A percentile compares a stretch with the other conserved stretches of the same genome.
phyloP scores from a whole-genome alignment of 2,888 invertebrate genomes.

The Athripsodes cinereus region DNA sequence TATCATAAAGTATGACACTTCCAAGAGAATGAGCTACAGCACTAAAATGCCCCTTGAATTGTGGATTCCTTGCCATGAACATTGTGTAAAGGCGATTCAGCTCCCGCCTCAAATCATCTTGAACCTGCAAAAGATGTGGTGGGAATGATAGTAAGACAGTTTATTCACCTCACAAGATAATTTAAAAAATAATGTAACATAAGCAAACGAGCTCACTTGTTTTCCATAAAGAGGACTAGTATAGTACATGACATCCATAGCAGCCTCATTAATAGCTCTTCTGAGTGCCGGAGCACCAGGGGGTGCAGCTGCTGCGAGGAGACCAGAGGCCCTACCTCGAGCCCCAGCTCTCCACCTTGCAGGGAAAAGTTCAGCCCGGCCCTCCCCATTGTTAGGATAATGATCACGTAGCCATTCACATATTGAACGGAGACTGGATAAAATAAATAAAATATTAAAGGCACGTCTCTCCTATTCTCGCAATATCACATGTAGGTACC shows the following conservation, averaged over 20 bases:
- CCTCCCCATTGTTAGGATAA: slow-evolving; percentile 15
- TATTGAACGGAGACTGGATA: slow-evolving; percentile 17
- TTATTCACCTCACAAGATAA: neutral
- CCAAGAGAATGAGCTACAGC: slow-evolving; percentile 65
- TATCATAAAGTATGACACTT: slow-evolving; percentile 63
- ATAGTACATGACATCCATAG: slow-evolving; percentile 70
- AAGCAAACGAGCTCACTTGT: slow-evolving; percentile 47
- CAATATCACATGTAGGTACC: too few relatives aligned
- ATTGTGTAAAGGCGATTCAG: slow-evolving; percentile 57
- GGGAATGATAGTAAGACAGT: too few relatives aligned
- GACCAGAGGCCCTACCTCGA: slow-evolving; percentile 37
- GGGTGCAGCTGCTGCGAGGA: slow-evolving; percentile 61
- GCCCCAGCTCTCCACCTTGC: slow-evolving; percentile 25
- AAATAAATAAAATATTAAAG: too few relatives aligned
- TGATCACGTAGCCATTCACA: slow-evolving; percentile 25
- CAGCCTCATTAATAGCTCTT: slow-evolving; percentile 58
- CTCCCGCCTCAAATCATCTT: slow-evolving; percentile 55
- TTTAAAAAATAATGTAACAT: too few relatives aligned
- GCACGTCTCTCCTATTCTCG: too few relatives aligned
- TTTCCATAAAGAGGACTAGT: slow-evolving; percentile 63
- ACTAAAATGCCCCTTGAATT: slow-evolving; percentile 60
- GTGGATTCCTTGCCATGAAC: slow-evolving; percentile 60
- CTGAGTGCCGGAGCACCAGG: slow-evolving; percentile 56
- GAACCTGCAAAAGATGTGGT: slow-evolving; percentile 41
- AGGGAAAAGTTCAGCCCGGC: slow-evolving; percentile 25